Conservation (phyloP, 1,140 invertebrate genomes). For the Drosophila azteca region DNA sequence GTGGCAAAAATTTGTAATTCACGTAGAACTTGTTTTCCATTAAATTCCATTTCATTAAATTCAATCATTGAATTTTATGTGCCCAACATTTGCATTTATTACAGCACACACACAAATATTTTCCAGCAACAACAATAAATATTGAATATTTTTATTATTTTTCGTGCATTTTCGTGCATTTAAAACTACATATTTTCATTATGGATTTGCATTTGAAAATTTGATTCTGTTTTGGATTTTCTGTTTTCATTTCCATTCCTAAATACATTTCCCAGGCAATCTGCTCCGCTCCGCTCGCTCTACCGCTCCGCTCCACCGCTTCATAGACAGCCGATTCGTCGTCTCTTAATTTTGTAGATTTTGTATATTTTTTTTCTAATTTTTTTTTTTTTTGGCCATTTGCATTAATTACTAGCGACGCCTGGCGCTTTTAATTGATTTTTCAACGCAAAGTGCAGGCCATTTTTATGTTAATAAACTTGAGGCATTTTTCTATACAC, state of each 20-base stretch:
- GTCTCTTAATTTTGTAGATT: too few relatives aligned
- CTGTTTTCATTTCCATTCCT: conserved; percentile 45
- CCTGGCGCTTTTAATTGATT: conserved; percentile 72
- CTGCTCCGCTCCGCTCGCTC: background rate
- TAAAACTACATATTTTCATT: conserved; percentile 46
- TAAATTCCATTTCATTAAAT: conserved; percentile 12
- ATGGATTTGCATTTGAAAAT: background rate
- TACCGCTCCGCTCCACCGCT: background rate
- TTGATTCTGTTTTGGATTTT: too few relatives aligned
- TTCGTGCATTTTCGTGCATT: too few relatives aligned
- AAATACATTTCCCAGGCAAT: conserved; percentile 35
- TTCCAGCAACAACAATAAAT: background rate
- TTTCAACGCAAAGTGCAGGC: conserved; percentile 67
- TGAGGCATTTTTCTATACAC: conserved; percentile 40
- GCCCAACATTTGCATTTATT: background rate
- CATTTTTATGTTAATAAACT: conserved; percentile 65
- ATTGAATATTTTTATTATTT: background rate
- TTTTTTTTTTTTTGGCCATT: conserved; percentile 65
- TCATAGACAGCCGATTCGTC: too few relatives aligned
- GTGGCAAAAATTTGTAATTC: too few relatives aligned
- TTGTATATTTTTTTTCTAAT: background rate
- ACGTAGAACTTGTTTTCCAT: too few relatives aligned
- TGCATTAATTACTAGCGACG: conserved; percentile 67
- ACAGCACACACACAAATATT: conserved; percentile 7
- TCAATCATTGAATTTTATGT: conserved; percentile 15